phyloP scores from a whole-genome alignment of 2,888 invertebrate species.

The Drosophila atroscutellata region DNA sequence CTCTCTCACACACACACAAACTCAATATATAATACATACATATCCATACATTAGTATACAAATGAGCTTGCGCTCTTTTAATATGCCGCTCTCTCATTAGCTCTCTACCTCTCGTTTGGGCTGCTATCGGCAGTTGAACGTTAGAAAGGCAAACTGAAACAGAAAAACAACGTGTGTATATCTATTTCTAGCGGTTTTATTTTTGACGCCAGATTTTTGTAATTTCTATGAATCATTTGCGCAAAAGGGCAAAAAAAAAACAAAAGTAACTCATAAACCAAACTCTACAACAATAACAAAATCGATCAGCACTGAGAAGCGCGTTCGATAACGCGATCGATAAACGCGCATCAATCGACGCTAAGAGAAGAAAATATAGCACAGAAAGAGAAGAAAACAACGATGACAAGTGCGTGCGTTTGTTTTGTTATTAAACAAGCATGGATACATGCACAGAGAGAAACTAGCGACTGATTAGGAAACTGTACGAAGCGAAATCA shows the following conservation, averaged over 20 bases:
- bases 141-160: slow-evolving; percentile 51
- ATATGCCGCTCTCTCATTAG: slow-evolving; percentile 13
- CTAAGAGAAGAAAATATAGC: slow-evolving; percentile 6
- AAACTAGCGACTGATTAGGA: slow-evolving; percentile 39
- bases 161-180: slow-evolving; percentile 76
- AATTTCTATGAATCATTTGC: slow-evolving; percentile 64
- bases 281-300: slow-evolving; percentile 9
- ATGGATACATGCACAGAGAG: slow-evolving; percentile 11
- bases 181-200: slow-evolving; percentile 66
- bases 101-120: slow-evolving; percentile 20
- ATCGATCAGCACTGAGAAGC: slow-evolving; percentile 44
- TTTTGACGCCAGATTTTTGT: slow-evolving; percentile 52
- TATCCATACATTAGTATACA: slow-evolving; percentile 26
- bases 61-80: slow-evolving; percentile 33
- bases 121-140: slow-evolving; percentile 35
- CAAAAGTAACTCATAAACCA: slow-evolving; percentile 59
- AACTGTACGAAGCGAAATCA: slow-evolving; percentile 44
- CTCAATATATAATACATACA: slow-evolving; percentile 20
- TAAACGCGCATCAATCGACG: slow-evolving; percentile 34
- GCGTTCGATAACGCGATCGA: slow-evolving; percentile 53
- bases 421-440: slow-evolving; percentile 64
- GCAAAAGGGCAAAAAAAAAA: slow-evolving; percentile 20
- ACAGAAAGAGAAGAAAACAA: slow-evolving; percentile 5
- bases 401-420: slow-evolving; percentile 55
- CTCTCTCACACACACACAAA: slow-evolving; percentile 22